Evolutionary conservation across 1,140 invertebrate species (phyloP), one percentile per base, ranked within the genome.

Genomic region (Drosophila orosa): DNA sequence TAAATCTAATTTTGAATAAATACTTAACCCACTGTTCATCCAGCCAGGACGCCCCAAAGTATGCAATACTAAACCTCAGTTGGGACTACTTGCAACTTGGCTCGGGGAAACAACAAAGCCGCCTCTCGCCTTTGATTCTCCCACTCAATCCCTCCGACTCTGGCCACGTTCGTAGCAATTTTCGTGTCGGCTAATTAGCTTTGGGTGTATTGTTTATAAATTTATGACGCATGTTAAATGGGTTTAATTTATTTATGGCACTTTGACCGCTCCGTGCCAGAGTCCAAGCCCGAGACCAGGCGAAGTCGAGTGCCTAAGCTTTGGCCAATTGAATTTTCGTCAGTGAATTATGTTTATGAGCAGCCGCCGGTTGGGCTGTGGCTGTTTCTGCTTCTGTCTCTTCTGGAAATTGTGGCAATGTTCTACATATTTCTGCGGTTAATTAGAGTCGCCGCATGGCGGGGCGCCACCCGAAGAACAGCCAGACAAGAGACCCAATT

Each of bases 121-220:
- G 17, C 54, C 61, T 63, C 55, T 55, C 24, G 44, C 17, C 45
- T 42, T 27, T 37, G 25, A 52, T 24, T 37, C 56, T 57, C 37
- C 27, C 35, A 37, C 60, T n/a, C 37, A 67, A 52, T 69, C 66
- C 60, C 65, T 27, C 9, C 15, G 6, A 9, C 27, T 74, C 66
- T 77, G 65, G 75, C 71, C 61, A 71, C 63, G 69, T 78, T 82
- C 78, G 69, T 75, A 82, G 74, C 78, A 82, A 83, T 83, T 87
- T 87, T 86, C 83, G 79, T 83, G 83, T 86, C 83, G 79, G 71
- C 83, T 86, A 86, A 86, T 86, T 86, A 86, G 83, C 79, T 86
- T 87, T 76, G 83, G 83, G 83, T 87, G 75, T 86, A 86, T 87
- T 86, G 83, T 86, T 87, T 86, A 86, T 86, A 86, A 86, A 86